phyloP scores from a whole-genome alignment of 2,113 vertebrate species.

The Aptenodytes forsteri region DNA sequence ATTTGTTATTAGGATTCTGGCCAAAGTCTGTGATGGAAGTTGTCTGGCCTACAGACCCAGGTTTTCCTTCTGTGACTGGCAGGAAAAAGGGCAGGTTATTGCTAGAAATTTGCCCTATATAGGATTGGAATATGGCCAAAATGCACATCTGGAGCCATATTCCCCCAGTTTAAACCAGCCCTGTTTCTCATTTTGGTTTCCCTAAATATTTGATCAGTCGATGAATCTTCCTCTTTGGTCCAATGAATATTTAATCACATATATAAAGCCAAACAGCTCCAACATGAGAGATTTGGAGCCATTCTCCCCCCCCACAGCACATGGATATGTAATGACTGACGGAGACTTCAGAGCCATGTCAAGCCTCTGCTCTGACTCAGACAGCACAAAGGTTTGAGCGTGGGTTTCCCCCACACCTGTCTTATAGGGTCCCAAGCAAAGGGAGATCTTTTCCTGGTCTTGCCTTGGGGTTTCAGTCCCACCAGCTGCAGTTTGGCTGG shows the following conservation, averaged over 20 bases:
- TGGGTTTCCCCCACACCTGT: fast-evolving
- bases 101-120: background rate
- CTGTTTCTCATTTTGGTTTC: background rate
- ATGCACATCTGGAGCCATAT: background rate
- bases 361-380: background rate
- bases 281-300: background rate
- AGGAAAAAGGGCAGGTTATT: background rate
- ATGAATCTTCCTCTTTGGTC: background rate
- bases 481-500: background rate
- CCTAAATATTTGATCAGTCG: background rate
- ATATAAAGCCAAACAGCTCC: background rate
- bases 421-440: background rate
- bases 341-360: background rate
- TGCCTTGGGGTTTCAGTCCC: background rate
- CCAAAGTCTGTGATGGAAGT: background rate
- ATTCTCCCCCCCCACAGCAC: background rate
- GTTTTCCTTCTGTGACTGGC: background rate
- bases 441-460: background rate
- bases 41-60: background rate
- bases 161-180: background rate
- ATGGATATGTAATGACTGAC: background rate
- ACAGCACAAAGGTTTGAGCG: background rate
- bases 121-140: background rate
- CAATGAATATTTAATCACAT: background rate
- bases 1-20: background rate